Conservation (phyloP, 2,888 invertebrate genomes). For the Lottia gigantea region DNA sequence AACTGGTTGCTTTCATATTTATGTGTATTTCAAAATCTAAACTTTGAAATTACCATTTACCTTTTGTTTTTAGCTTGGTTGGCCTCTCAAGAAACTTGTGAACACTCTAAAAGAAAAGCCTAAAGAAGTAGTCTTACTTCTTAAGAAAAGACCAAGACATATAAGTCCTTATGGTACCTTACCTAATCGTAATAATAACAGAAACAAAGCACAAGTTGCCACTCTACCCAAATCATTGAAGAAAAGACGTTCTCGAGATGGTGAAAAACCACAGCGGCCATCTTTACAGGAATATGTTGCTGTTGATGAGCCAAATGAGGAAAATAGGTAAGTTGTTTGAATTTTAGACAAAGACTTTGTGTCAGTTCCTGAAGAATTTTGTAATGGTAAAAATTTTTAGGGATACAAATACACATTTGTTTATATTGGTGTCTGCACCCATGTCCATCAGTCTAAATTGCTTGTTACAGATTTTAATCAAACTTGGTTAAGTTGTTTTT, state of each 20-base stretch:
- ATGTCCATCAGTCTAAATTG: too few species aligned
- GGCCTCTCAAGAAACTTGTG: constrained; percentile 82
- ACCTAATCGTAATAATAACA: constrained; percentile 50
- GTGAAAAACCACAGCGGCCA: constrained; percentile 52
- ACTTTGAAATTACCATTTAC: too few species aligned
- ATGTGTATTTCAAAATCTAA: too few species aligned
- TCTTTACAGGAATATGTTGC: constrained; percentile 54
- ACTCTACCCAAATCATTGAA: constrained; percentile 58
- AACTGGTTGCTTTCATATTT: too few species aligned
- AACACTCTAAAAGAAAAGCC: constrained; percentile 79
- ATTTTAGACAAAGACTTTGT: too few species aligned
- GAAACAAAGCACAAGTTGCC: constrained; percentile 42
- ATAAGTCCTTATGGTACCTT: constrained; percentile 78
- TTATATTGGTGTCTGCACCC: too few species aligned
- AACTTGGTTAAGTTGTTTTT: too few species aligned
- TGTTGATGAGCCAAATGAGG: neutral
- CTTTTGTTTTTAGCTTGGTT: constrained; percentile 75
- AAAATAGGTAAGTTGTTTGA: neutral
- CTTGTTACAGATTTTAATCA: too few species aligned
- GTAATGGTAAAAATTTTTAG: too few species aligned
- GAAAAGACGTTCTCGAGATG: constrained; percentile 52
- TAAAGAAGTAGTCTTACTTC: constrained; percentile 82
- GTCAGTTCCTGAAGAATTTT: too few species aligned
- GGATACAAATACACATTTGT: too few species aligned
- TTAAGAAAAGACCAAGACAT: constrained; percentile 86